A percentile compares a stretch with the other conserved stretches of the same genome.
phyloP scores from a whole-genome alignment of 2,888 invertebrate species.

The Trisateles emortualis region DNA sequence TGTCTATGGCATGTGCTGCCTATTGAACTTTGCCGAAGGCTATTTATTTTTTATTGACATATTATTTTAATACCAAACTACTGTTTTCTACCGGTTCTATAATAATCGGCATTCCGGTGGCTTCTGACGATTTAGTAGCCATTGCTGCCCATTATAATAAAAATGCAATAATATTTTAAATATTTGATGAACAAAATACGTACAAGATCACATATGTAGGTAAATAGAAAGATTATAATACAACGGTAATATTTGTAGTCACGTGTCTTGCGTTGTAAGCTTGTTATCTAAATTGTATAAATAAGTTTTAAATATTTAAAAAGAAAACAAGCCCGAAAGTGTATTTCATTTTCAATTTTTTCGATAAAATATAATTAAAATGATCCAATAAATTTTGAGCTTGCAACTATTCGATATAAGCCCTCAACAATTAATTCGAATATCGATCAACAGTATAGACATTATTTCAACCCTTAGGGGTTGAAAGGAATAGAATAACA shows the following conservation, averaged over 20 bases:
- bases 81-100: conserved; percentile 27
- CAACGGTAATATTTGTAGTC: too few relatives aligned
- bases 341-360: too few relatives aligned
- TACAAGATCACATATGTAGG: not conserved
- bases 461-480: conserved; percentile 23
- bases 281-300: too few relatives aligned
- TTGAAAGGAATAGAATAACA: conserved; percentile 21
- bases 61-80: conserved; percentile 8
- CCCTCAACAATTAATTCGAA: conserved; percentile 26
- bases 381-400: not conserved
- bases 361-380: too few relatives aligned
- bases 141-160: conserved; percentile 9
- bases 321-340: too few relatives aligned
- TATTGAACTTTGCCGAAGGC: conserved; percentile 30
- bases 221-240: too few relatives aligned
- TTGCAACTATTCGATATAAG: not conserved
- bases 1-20: conserved; percentile 9
- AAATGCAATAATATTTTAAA: conserved; percentile 12
- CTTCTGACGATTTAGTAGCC: conserved; percentile 16
- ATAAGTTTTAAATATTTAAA: too few relatives aligned
- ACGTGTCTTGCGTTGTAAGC: too few relatives aligned
- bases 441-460: conserved; percentile 33
- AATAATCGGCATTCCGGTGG: conserved; percentile 17
- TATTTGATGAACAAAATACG: conserved; percentile 1
- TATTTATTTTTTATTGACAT: conserved; percentile 8